Conservation (phyloP, 1,140 invertebrate genomes). For the Drosophila pachea region DNA sequence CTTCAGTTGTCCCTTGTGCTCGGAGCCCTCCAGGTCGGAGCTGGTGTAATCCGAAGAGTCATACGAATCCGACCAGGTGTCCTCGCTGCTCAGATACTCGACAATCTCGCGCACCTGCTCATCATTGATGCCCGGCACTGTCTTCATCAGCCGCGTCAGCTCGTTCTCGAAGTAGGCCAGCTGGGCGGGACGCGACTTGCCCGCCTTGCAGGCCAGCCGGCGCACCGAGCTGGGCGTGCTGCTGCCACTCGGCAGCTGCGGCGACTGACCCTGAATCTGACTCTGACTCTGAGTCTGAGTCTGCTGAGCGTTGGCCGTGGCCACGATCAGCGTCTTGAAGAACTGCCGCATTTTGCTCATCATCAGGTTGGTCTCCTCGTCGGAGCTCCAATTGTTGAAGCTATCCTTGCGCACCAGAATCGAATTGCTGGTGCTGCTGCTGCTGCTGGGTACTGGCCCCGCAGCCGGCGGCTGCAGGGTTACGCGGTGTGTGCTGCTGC, state of each 20-base stretch:
- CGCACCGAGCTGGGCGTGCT: conserved; percentile 80
- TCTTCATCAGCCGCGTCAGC: conserved; percentile 93
- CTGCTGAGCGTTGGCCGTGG: conserved; percentile 81
- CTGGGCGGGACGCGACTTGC: conserved; percentile 84
- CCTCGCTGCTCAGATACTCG: conserved; percentile 93
- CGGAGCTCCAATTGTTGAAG: conserved; percentile 95
- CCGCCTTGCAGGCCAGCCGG: conserved; percentile 30
- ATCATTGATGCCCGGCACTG: conserved; percentile 92
- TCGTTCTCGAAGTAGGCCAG: conserved; percentile 93
- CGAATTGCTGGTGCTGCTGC: conserved; percentile 77
- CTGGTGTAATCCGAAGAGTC: conserved; percentile 94
- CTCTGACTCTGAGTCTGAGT: conserved; percentile 46
- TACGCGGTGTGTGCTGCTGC: not conserved
- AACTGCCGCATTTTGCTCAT: conserved; percentile 96
- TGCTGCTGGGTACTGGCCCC: conserved; percentile 14
- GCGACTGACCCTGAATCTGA: conserved; percentile 62
- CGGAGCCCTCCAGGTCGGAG: conserved; percentile 87
- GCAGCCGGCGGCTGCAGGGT: conserved; percentile 10
- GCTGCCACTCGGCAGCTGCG: conserved; percentile 30
- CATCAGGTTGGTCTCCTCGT: conserved; percentile 95
- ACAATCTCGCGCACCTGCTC: conserved; percentile 94
- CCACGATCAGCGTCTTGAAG: conserved; percentile 91
- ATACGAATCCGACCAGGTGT: conserved; percentile 95
- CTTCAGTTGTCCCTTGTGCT: conserved; percentile 86
- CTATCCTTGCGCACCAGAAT: conserved; percentile 86